These are phyloP conservation scores for Illadopsis cleaveri DNA, from an alignment of 2,113 vertebrate genomes.

Conservation along the genomic window DNA sequence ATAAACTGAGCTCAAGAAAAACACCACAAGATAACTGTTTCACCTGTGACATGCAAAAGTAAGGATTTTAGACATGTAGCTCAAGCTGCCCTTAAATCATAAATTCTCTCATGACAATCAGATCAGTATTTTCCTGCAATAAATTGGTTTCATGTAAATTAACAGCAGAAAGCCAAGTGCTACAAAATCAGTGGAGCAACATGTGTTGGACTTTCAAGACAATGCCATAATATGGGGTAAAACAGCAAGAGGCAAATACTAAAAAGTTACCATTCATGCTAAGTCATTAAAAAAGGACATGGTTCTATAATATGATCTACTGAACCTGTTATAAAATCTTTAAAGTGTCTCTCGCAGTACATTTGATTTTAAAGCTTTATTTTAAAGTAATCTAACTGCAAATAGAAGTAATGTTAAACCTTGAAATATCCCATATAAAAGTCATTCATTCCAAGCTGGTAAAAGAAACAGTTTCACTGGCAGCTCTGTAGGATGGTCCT, in stretches of 20 bases:
- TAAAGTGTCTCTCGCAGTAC: constrained; percentile 62
- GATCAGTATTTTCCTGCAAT: background rate
- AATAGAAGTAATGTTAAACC: constrained; percentile 6
- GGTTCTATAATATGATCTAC: constrained; percentile 44
- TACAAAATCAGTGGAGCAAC: background rate
- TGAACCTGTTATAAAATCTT: constrained; percentile 54
- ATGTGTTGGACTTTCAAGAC: background rate
- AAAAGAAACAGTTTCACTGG: constrained; percentile 40
- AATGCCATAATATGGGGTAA: background rate
- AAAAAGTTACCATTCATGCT: constrained; percentile 29
- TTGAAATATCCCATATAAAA: constrained; percentile 20
- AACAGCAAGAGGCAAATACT: constrained; percentile 2
- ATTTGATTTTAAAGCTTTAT: constrained; percentile 62
- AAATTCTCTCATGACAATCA: background rate
- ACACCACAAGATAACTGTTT: background rate
- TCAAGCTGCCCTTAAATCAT: background rate
- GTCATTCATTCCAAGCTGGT: constrained; percentile 23
- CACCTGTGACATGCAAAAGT: background rate
- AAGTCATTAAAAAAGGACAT: constrained; percentile 35
- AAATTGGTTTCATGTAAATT: background rate
- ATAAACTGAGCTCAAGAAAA: background rate
- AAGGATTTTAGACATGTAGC: background rate
- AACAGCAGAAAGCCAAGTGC: constrained; percentile 1
- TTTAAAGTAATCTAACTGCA: constrained; percentile 34
- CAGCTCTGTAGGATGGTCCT: constrained; percentile 17